A percentile compares a stretch with the other conserved stretches of the same genome.
These are phyloP conservation scores for Tipula unca DNA, from an alignment of 2,888 invertebrate genomes.

Conservation along the genomic window DNA sequence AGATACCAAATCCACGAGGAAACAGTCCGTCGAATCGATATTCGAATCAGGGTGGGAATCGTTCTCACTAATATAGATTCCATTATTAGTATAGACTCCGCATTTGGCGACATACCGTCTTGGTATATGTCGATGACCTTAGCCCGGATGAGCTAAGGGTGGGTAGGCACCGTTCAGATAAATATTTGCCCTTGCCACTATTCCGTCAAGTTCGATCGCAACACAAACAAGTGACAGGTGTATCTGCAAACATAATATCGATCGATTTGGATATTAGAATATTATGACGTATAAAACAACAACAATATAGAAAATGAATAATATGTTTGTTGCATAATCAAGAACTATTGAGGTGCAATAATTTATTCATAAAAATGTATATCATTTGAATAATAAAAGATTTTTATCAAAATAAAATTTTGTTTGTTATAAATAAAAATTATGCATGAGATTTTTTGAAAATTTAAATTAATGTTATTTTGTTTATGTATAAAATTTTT, in stretches of 20 bases:
- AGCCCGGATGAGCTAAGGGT: too few relatives aligned
- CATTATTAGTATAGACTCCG: too few relatives aligned
- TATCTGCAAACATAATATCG: neutral
- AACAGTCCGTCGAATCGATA: too few relatives aligned
- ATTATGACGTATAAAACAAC: neutral
- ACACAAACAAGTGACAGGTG: too few relatives aligned
- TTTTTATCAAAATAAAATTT: neutral
- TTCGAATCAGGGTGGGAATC: too few relatives aligned
- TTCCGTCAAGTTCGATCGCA: too few relatives aligned
- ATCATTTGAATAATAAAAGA: neutral
- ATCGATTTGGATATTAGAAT: neutral
- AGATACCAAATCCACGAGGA: too few relatives aligned
- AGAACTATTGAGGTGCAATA: neutral
- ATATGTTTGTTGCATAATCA: neutral
- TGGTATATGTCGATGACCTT: too few relatives aligned
- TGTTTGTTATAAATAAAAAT: neutral
- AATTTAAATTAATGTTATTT: neutral
- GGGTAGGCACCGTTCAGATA: too few relatives aligned
- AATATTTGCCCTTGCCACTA: too few relatives aligned
- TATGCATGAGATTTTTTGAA: neutral
- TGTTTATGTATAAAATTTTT: neutral
- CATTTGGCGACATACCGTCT: too few relatives aligned
- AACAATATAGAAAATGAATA: neutral
- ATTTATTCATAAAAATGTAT: neutral
- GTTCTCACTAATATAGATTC: too few relatives aligned